Base-by-base conservation (phyloP, 2,797 vertebrate species). In the Gallirallus australis region DNA sequence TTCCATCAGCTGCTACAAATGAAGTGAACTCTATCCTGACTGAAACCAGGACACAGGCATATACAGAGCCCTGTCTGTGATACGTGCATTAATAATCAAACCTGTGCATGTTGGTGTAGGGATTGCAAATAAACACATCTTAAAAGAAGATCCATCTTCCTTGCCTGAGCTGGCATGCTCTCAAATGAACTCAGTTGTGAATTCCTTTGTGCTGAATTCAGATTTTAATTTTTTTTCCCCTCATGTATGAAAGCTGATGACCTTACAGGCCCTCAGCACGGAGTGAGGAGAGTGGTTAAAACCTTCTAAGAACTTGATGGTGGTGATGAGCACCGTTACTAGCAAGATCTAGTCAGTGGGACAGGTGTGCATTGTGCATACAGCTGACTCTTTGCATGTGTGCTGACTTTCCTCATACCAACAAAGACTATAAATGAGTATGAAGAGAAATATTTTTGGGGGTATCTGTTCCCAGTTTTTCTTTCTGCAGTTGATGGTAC, bases 121-220 rank as follows among this genome's bases (percentile, higher is more conserved):
- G 79, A 54, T 47, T 59, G 80, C 86, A 94, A 93, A 95, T 93
- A 95, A 96, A 94, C 91, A 94, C 85, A 47, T 94, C 83, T 94
- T 94, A 91, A 96, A 94, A 77, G 27, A 64, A 93, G 81, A 61
- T 89, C 88, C 56, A 3, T 90, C 85, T 91, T 89, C 82, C 53
- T 94, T 77, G 71, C 50, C 88, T 85, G 72, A 61, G 10, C 40
- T 84, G 93, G 88, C 85, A 14, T 0, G 0, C 37, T 84, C 60
- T 75, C 90, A 92, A 40, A 76, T 27, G 60, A 80, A 54, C 75
- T 57, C 52, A 66, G 37, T 50, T 83, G 75, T 61, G 91, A 94
- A 88, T 65, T 95, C 50, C 14, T 50, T 86, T 1, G 1, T 60
- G 56, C 27, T 89, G 78, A 64, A 79, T 90, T 91, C 0, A 3